Evolutionary conservation across 2,888 invertebrate genomes (phyloP).

Genomic region (Tetramorium bicarinatum): DNA sequence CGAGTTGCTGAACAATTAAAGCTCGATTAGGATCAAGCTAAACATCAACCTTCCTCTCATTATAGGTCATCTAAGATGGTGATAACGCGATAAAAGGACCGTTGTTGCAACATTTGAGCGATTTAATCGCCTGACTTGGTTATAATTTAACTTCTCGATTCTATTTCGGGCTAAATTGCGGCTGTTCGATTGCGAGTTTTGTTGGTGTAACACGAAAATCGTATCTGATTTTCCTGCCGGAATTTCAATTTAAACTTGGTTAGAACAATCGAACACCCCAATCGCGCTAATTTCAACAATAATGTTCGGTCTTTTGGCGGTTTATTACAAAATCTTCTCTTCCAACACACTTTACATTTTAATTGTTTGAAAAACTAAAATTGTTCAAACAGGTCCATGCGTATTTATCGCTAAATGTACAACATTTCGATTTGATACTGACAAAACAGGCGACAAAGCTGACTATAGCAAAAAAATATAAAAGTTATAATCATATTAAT

Average conservation of each 20-base stretch:
- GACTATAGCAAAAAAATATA: constrained; percentile 8
- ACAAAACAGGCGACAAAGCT: neutral
- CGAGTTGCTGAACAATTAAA: neutral
- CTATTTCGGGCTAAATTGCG: constrained; percentile 30
- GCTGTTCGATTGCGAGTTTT: neutral
- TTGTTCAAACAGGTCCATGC: neutral
- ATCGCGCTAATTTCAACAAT: constrained; percentile 3
- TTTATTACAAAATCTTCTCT: neutral
- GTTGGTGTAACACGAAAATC: neutral
- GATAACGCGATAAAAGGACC: neutral
- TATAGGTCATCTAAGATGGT: neutral
- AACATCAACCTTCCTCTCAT: neutral
- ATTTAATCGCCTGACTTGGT: constrained; percentile 1
- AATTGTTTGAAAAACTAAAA: neutral
- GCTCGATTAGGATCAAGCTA: neutral
- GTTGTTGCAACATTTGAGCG: neutral
- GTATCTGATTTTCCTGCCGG: neutral
- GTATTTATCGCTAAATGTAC: constrained; percentile 3
- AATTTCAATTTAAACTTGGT: constrained; percentile 15
- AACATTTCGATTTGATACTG: neutral
- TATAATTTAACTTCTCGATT: neutral
- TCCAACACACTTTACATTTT: neutral
- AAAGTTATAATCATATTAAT: neutral
- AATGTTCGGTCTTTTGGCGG: neutral
- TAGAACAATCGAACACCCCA: neutral